Percentiles rank a stretch among this genome's conserved stretches.
phyloP scores from a whole-genome alignment of 2,888 invertebrate genomes.

The Nowickia ferox region DNA sequence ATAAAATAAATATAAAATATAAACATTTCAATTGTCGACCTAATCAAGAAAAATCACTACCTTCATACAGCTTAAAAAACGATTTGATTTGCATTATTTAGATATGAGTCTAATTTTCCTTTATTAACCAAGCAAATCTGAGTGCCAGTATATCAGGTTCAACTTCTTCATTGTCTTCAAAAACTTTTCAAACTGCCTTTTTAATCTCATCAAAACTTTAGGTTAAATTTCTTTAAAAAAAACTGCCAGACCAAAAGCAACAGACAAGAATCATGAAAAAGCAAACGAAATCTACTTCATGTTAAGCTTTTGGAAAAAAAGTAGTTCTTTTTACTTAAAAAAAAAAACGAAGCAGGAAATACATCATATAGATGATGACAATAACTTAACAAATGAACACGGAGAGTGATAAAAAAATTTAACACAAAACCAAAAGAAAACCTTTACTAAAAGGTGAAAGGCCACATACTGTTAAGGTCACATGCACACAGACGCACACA shows the following conservation, averaged over 20 bases:
- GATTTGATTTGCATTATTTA: no score
- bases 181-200: not conserved
- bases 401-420: slow-evolving; percentile 3
- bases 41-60: no score
- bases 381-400: slow-evolving; percentile 62
- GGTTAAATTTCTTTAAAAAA: not conserved
- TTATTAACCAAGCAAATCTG: no score
- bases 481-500: not conserved
- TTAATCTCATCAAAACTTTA: not conserved
- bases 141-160: no score
- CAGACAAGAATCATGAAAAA: not conserved
- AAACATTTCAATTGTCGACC: no score
- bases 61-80: no score
- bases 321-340: slow-evolving; percentile 40
- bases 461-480: slow-evolving; percentile 58
- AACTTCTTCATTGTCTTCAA: not conserved
- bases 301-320: slow-evolving; percentile 20
- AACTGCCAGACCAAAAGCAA: slow-evolving; percentile 17
- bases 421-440: slow-evolving; percentile 6
- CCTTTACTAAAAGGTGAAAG: slow-evolving; percentile 58
- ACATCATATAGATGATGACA: slow-evolving; percentile 69
- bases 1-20: no score
- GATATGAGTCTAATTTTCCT: no score
- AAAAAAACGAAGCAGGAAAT: slow-evolving; percentile 50
- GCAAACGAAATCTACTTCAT: slow-evolving; percentile 20